Evolutionary conservation across 2,888 invertebrate genomes (phyloP).

Genomic region (Xanthorhoe designata): DNA sequence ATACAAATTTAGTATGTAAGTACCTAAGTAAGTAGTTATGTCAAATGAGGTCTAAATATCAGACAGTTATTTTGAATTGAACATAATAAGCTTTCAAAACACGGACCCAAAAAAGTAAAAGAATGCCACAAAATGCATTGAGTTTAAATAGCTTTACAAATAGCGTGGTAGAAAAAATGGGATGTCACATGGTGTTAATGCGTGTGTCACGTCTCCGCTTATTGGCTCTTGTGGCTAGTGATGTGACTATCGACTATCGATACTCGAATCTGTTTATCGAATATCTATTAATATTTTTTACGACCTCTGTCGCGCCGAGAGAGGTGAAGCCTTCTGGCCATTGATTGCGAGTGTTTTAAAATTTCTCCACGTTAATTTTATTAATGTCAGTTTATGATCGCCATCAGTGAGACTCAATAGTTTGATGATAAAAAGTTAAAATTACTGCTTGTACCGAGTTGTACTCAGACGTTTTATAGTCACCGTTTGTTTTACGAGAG

Average conservation of each 20-base stretch:
- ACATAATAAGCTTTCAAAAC: constrained; percentile 24
- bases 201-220: constrained; percentile 65
- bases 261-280: no score
- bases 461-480: no score
- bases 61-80: not conserved
- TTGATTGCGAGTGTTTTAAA: no score
- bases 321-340: no score
- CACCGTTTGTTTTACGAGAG: no score
- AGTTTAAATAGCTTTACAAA: constrained; percentile 36
- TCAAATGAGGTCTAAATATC: not conserved
- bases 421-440: no score
- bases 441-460: no score
- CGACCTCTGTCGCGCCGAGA: no score
- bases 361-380: no score
- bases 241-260: constrained; percentile 47
- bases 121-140: constrained; percentile 24
- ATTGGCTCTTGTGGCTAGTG: constrained; percentile 68
- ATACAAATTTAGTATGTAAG: no score
- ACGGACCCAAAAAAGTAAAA: constrained; percentile 21
- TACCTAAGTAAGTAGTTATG: not conserved
- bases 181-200: constrained; percentile 68
- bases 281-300: not conserved
- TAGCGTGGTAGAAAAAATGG: constrained; percentile 38
- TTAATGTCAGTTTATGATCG: no score
- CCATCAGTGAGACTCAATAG: no score